These are phyloP conservation scores for Hippasteria phrygiana DNA, from an alignment of 53 echinoderm and acorn worm species.

Conservation along the genomic window DNA sequence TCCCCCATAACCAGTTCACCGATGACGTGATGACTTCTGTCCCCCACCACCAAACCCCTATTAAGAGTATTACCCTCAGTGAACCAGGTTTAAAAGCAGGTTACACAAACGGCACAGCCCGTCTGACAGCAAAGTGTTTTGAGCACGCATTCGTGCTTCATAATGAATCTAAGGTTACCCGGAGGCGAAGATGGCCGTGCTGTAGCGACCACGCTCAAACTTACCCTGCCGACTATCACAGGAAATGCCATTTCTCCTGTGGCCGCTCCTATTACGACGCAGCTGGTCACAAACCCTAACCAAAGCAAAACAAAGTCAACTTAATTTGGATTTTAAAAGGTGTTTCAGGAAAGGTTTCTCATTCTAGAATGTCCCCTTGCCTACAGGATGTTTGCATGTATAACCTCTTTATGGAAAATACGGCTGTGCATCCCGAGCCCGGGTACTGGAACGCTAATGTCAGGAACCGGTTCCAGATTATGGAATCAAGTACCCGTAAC, in stretches of 20 bases:
- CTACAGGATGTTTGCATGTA: too few relatives aligned
- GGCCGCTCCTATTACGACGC: slow-evolving; percentile 95
- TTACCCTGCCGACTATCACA: slow-evolving; percentile 93
- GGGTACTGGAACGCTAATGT: too few relatives aligned
- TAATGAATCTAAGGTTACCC: background rate
- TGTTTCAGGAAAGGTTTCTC: background rate
- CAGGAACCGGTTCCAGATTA: too few relatives aligned
- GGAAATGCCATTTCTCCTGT: slow-evolving; percentile 99
- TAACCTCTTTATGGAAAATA: too few relatives aligned
- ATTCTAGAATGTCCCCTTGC: too few relatives aligned
- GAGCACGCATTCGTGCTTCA: background rate
- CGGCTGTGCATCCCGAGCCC: too few relatives aligned
- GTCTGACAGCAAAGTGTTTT: background rate
- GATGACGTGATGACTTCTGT: too few relatives aligned
- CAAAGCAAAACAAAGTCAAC: background rate
- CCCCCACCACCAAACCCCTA: too few relatives aligned
- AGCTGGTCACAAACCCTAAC: slow-evolving; percentile 94
- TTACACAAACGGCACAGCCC: background rate
- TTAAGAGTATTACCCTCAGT: background rate
- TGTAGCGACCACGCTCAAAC: slow-evolving; percentile 1
- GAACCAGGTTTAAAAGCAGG: background rate
- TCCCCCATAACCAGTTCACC: too few relatives aligned
- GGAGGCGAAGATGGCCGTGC: background rate
- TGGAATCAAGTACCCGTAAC: too few relatives aligned
- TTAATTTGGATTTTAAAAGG: background rate